A percentile compares a stretch with the other conserved stretches of the same genome.
Evolutionary conservation across 2,888 invertebrate species (phyloP).

Genomic region (Acrobasis repandana): DNA sequence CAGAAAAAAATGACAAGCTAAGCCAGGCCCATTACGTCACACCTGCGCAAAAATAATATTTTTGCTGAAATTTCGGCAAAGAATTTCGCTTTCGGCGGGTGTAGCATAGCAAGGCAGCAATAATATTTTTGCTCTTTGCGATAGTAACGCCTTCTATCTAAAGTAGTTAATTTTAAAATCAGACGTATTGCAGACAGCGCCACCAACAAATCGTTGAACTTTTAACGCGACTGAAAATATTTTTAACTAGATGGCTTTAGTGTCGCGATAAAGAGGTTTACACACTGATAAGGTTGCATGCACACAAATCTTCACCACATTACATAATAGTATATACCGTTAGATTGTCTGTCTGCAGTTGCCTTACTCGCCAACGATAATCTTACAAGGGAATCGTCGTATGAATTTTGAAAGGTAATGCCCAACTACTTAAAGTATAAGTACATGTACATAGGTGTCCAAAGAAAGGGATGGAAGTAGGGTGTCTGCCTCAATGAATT

Average conservation of each 20-base stretch:
- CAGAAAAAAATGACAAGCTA: too few species aligned
- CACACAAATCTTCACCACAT: conserved; percentile 31
- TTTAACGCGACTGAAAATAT: background rate
- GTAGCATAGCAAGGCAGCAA: too few species aligned
- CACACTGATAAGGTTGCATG: conserved; percentile 39
- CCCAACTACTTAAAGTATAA: too few species aligned
- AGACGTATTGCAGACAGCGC: background rate
- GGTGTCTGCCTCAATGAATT: conserved; percentile 25
- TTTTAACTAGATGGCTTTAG: conserved; percentile 37
- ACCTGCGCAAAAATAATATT: too few species aligned
- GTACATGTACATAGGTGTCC: too few species aligned
- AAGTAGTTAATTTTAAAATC: background rate
- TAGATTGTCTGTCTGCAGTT: conserved; percentile 29
- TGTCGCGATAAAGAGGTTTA: conserved; percentile 28
- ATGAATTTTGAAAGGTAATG: too few species aligned
- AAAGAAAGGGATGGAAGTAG: conserved; percentile 21
- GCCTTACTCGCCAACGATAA: conserved; percentile 13
- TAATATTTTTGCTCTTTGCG: too few species aligned
- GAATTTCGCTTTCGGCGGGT: too few species aligned
- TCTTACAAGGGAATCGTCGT: background rate
- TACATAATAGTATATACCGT: conserved; percentile 26
- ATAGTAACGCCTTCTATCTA: conserved; percentile 6
- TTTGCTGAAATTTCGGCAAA: too few species aligned
- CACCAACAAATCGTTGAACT: background rate
- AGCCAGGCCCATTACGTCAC: too few species aligned